Base-by-base conservation (phyloP, 2,888 invertebrate species). In the Platynereis dumerilii region DNA sequence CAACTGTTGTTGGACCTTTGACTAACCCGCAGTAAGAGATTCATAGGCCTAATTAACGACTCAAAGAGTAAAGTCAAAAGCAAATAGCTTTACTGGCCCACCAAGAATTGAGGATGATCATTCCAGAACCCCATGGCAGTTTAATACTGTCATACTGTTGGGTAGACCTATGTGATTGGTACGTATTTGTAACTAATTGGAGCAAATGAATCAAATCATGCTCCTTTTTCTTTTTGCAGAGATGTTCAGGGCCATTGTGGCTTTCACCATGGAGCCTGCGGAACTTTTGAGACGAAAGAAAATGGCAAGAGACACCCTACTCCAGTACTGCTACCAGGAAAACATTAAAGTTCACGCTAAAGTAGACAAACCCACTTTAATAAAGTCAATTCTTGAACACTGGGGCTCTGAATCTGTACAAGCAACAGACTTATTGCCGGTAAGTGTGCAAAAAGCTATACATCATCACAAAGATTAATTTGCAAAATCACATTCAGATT, bases 311-410 rank as follows among this genome's bases (percentile, higher is more conserved):
- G 48, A 48, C 17, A 20, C 17, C 7, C 17, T 48, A 22, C 17
- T 48, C n/a, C 48, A 48, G 17, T 48, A 48, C 22, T 22, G n/a
- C 48, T 48, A 48, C 22, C 20, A 48, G 7, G 48, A 48, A 48
- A 48, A 48, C 20, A 22, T 48, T 5, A 5, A n/a, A 20, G 48
- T 48, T n/a, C 48, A 5, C 7, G 20, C 48, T 7, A 48, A 48
- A 22, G 48, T 22, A n/a, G 48, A 48, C 20, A 48, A 48, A 48
- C 22, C n/a, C 3, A 22, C 22, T n/a, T n/a, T 48, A 5, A 48
- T 48, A n/a, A 48, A n/a, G 20, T 3, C 7, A n/a, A 48, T 48
- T 20, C 22, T 48, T 7, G 10, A 48, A 22, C 48, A 20, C 3
- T 48, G 48, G 48, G 48, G n/a, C 10, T 48, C 48, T 22, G 22